phyloP scores from a whole-genome alignment of 2,797 vertebrate genomes.

The Meda fulgida region DNA sequence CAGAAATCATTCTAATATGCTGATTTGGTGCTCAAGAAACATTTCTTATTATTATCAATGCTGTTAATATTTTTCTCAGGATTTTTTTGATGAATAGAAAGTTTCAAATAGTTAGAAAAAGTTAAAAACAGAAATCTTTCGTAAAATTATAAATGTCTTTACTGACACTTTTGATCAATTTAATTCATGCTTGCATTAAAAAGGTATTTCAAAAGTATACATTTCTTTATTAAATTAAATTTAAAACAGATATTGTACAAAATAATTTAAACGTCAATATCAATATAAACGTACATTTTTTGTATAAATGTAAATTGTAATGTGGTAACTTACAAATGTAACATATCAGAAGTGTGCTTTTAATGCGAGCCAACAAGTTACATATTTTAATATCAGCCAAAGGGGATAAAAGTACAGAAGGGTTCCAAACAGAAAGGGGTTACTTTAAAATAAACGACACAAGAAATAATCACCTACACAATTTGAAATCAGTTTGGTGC shows the following conservation, averaged over 20 bases:
- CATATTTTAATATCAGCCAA: neutral
- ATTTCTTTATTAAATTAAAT: neutral
- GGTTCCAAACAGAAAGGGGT: neutral
- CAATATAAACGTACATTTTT: neutral
- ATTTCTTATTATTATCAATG: neutral
- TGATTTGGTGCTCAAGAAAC: neutral
- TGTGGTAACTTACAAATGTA: neutral
- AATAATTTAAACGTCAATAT: neutral
- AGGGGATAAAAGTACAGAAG: neutral
- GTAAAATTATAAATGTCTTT: neutral
- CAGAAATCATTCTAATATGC: neutral
- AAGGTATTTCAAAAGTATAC: neutral
- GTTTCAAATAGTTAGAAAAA: neutral
- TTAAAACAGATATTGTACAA: neutral
- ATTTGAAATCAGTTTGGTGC: neutral
- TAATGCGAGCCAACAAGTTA: neutral
- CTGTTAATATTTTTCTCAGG: neutral
- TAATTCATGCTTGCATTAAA: neutral
- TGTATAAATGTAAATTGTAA: neutral
- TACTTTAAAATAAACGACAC: slow-evolving; percentile 5
- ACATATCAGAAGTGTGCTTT: neutral
- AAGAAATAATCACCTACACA: neutral
- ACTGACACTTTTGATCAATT: neutral
- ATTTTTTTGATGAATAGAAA: neutral
- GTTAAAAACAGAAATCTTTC: neutral